Base-by-base conservation (phyloP, 2,113 vertebrate species). In the Podarcis cretensis region DNA sequence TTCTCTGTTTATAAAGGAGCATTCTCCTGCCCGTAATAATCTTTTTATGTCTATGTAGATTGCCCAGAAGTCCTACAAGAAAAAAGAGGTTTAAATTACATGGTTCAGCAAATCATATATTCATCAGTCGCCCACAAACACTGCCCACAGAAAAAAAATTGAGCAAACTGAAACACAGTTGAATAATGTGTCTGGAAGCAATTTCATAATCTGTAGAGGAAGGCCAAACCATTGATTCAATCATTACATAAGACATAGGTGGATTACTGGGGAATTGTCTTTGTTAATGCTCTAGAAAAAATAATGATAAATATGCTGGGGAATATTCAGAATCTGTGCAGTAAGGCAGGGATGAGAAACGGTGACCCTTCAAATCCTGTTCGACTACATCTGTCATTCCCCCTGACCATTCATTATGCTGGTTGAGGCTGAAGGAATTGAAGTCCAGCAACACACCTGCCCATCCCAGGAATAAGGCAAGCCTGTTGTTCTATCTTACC, bases 401-500 rank as follows among this genome's bases (percentile, higher is more conserved):
- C n/a, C 16, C 32, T 74, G 32, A 35, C 6, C 35, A 16, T 32
- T 6, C 18, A 16, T 14, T 74, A 18, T 14, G 5, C 48, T 16
- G 71, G 73, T 14, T 16, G n/a, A 30, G 30, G 69, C 69, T 30
- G 25, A 7, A 27, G 25, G 30, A 71, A 12, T 10, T 68, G 66
- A n/a, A 73, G 71, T 73, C 32, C 73, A 73, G 5, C 59, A 73
- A 73, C 25, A 78, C 25, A 63, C 30, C 40, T 78, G 48, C 48
- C 48, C 48, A 54, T 54, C 48, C 48, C 48, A 54, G 1, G 13
- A n/a, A 54, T 54, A 54, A 30, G 54, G 54, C 57, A 57, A 81
- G 30, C n/a, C n/a, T 71, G 5, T 37, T 5, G 54, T 54, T 27
- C 2, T 30, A 0, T 7, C 86, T 92, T 92, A 99, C 99, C 98